A percentile compares a stretch with the other conserved stretches of the same genome.
These are phyloP conservation scores for Semotilus atromaculatus DNA, from an alignment of 2,797 vertebrate species.

Conservation along the genomic window DNA sequence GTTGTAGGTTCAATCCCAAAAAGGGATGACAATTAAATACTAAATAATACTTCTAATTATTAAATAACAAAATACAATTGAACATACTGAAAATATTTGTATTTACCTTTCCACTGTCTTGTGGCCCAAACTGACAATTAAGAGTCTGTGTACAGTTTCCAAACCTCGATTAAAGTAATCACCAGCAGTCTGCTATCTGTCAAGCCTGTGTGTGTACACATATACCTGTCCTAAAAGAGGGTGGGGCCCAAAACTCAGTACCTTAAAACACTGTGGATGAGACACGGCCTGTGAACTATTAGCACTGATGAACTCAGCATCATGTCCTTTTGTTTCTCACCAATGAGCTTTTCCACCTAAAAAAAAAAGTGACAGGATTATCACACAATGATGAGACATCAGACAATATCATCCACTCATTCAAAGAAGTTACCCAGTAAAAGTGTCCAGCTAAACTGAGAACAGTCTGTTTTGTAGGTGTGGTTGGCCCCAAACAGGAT, in stretches of 20 bases:
- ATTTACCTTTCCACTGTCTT: constrained; percentile 62
- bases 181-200: constrained; percentile 50
- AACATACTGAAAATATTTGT: background rate
- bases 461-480: constrained; percentile 54
- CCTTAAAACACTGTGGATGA: constrained; percentile 46
- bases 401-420: background rate
- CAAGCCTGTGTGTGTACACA: constrained; percentile 52
- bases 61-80: background rate
- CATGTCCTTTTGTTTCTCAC: constrained; percentile 22
- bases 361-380: constrained; percentile 43
- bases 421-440: background rate
- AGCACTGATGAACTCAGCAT: constrained; percentile 10
- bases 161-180: constrained; percentile 34
- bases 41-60: background rate
- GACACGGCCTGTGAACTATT: background rate
- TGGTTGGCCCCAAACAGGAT: constrained; percentile 72
- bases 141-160: constrained; percentile 48
- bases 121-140: constrained; percentile 39
- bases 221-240: constrained; percentile 69
- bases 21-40: background rate
- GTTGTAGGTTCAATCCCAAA: background rate
- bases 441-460: constrained; percentile 1
- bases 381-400: background rate
- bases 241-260: constrained; percentile 66
- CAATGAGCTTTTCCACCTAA: constrained; percentile 2